Conservation (phyloP, 2,113 vertebrate genomes). For the Cavia porcellus region DNA sequence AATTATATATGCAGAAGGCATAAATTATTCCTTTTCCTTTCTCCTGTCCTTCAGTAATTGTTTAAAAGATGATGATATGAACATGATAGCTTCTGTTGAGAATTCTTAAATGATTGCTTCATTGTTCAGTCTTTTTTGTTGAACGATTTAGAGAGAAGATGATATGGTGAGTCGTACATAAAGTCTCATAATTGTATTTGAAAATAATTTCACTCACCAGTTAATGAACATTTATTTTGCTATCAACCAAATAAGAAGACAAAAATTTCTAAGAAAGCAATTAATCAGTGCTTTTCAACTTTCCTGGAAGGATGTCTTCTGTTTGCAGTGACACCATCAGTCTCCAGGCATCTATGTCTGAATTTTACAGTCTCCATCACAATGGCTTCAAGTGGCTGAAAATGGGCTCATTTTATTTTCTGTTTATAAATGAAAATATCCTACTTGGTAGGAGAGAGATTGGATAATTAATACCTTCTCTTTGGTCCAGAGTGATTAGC, state of each 20-base stretch:
- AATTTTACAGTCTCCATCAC: not conserved
- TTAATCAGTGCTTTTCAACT: constrained; percentile 2
- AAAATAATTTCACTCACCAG: constrained; percentile 32
- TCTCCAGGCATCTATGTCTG: not conserved
- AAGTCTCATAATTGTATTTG: constrained; percentile 53
- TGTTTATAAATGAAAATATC: constrained; percentile 27
- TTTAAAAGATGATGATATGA: constrained; percentile 3
- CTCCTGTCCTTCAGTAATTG: constrained; percentile 51
- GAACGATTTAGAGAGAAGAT: constrained; percentile 46
- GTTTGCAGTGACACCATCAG: not conserved
- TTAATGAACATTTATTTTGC: not conserved
- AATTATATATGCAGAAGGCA: not conserved
- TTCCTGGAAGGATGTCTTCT: not conserved
- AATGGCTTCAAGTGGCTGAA: not conserved
- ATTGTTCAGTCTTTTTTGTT: not conserved
- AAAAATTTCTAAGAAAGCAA: constrained; percentile 16
- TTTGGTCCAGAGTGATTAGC: not conserved
- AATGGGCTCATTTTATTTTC: not conserved
- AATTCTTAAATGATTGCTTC: constrained; percentile 14
- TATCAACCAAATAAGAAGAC: not conserved
- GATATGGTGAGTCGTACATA: constrained; percentile 44
- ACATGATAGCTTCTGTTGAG: constrained; percentile 46
- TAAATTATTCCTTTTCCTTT: not conserved
- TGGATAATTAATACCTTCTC: not conserved
- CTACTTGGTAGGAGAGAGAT: not conserved